A percentile compares a stretch with the other conserved stretches of the same genome.
Evolutionary conservation across 2,113 vertebrate species (phyloP).

Genomic region (Albula goreensis): DNA sequence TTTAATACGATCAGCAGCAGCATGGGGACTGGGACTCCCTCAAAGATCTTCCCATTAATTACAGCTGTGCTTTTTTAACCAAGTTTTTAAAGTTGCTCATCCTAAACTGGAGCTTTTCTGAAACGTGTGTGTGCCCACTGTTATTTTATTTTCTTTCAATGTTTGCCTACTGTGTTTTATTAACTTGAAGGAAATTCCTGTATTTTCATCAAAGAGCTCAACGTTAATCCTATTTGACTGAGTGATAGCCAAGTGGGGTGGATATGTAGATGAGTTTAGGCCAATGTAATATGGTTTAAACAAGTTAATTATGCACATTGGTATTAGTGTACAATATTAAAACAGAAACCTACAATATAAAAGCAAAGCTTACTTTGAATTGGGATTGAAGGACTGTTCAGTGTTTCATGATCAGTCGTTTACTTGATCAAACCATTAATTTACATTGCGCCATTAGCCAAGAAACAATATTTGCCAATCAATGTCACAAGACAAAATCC

Average conservation of each 20-base stretch:
- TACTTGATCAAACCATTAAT: conserved; percentile 70
- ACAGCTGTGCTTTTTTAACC: conserved; percentile 54
- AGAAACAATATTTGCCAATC: conserved; percentile 69
- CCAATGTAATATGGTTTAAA: neutral
- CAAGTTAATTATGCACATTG: neutral
- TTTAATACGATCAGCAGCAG: conserved; percentile 61
- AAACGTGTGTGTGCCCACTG: neutral
- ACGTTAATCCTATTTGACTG: neutral
- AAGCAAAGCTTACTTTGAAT: neutral
- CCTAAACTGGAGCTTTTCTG: conserved; percentile 55
- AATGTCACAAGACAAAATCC: conserved; percentile 41
- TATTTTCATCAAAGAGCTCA: neutral
- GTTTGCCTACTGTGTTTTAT: conserved; percentile 2
- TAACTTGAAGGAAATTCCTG: neutral
- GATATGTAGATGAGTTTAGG: neutral
- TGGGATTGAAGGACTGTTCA: conserved; percentile 38
- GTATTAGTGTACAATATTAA: neutral
- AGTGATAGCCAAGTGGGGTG: neutral
- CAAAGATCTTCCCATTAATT: conserved; percentile 61
- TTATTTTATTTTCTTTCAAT: neutral
- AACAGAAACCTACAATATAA: neutral
- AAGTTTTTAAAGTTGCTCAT: conserved; percentile 59
- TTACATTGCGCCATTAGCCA: conserved; percentile 61
- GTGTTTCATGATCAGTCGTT: conserved; percentile 63
- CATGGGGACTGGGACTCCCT: conserved; percentile 46